These are phyloP conservation scores for Eulemur rufifrons DNA, from an alignment of 2,113 vertebrate species.

Conservation along the genomic window DNA sequence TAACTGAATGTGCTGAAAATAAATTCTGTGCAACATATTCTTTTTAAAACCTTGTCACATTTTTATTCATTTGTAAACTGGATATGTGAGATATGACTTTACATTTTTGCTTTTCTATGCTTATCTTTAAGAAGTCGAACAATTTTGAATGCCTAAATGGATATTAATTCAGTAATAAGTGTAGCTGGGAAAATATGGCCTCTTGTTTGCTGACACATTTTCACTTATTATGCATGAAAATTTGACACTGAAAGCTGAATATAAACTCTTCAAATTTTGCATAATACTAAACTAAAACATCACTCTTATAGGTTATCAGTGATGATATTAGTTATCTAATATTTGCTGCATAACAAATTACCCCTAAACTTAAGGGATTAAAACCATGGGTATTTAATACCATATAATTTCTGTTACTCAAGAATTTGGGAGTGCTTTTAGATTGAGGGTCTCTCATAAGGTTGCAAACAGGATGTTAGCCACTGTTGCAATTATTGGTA, in stretches of 20 bases:
- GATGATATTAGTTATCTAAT: not conserved
- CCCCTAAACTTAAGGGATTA: not conserved
- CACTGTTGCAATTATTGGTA: not conserved
- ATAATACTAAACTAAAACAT: not conserved
- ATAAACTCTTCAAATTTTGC: not conserved
- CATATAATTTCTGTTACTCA: not conserved
- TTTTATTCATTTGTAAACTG: not conserved
- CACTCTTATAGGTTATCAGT: not conserved
- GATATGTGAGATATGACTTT: not conserved
- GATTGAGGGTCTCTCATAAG: fast-evolving
- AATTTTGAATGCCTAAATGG: not conserved
- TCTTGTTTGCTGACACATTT: not conserved
- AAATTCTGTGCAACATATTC: not conserved
- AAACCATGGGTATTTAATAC: not conserved
- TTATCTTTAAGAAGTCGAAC: not conserved
- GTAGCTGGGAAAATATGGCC: not conserved
- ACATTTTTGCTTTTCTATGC: not conserved
- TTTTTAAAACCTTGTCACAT: not conserved
- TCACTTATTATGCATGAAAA: not conserved
- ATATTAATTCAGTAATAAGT: conserved; percentile 13
- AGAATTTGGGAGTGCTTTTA: not conserved
- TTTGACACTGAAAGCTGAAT: not conserved
- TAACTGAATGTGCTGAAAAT: not conserved
- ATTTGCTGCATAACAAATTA: not conserved
- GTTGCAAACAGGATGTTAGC: not conserved